Percentiles rank a stretch among this genome's conserved stretches.
phyloP scores from a whole-genome alignment of 1,140 invertebrate genomes.

The Apis dorsata region DNA sequence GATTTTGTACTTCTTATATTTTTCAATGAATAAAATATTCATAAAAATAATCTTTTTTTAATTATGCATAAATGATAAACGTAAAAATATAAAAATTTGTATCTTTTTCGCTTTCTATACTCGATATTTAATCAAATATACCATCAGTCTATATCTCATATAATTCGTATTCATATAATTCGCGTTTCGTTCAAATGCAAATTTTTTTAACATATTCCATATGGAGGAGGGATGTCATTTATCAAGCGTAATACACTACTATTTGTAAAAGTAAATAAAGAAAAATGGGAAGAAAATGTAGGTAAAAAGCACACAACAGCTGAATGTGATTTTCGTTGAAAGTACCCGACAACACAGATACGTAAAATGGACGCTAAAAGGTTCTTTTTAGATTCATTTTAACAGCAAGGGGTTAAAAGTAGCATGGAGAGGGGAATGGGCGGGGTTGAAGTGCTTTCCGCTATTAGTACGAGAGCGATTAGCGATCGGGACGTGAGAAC shows the following conservation, averaged over 20 bases:
- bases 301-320: conserved; percentile 7
- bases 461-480: conserved; percentile 64
- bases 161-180: neutral
- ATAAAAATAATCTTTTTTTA: too few species aligned
- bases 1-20: too few species aligned
- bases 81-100: too few species aligned
- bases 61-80: too few species aligned
- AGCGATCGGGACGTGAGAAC: conserved; percentile 63
- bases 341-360: conserved; percentile 33
- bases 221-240: neutral
- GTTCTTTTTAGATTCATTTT: conserved; percentile 60
- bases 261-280: conserved; percentile 3
- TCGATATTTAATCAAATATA: too few species aligned
- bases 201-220: neutral
- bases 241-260: neutral
- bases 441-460: conserved; percentile 58
- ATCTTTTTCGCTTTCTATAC: too few species aligned
- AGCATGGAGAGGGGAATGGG: neutral
- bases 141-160: too few species aligned
- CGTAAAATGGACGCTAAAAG: conserved; percentile 41
- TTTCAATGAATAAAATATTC: too few species aligned
- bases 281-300: conserved; percentile 21
- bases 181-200: neutral
- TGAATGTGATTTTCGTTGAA: conserved; percentile 38
- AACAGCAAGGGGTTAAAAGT: conserved; percentile 58